These are phyloP conservation scores for Coccyzus lansbergi DNA, from an alignment of 2,797 vertebrate species.

Conservation along the genomic window DNA sequence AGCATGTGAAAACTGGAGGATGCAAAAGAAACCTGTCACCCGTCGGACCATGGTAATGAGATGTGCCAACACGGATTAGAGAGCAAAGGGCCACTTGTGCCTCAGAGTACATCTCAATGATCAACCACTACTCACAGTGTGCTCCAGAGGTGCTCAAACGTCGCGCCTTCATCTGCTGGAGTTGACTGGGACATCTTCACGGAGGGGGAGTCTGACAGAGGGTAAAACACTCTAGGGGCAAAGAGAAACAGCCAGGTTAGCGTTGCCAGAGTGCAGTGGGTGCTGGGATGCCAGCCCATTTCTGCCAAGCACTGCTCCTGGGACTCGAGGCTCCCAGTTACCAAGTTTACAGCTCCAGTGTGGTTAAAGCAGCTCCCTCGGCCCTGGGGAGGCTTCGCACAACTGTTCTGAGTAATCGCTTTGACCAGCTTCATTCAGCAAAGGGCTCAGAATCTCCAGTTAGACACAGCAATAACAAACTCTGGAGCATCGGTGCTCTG, in stretches of 20 bases:
- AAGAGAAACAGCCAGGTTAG: neutral
- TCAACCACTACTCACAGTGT: slow-evolving; percentile 86
- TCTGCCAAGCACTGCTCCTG: neutral
- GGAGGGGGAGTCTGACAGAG: slow-evolving; percentile 75
- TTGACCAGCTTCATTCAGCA: neutral
- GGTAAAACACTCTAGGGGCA: slow-evolving; percentile 82
- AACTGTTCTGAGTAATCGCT: neutral
- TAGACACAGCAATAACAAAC: neutral
- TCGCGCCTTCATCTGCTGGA: slow-evolving; percentile 87
- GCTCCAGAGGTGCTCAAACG: slow-evolving; percentile 96
- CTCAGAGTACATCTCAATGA: rapidly evolving
- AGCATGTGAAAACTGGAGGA: neutral
- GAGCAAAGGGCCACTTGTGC: neutral
- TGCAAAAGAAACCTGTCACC: neutral
- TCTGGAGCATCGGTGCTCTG: neutral
- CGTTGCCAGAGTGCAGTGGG: rapidly evolving
- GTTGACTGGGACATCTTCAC: slow-evolving; percentile 91
- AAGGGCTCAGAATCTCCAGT: rapidly evolving
- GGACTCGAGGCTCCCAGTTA: neutral
- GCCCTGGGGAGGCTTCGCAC: neutral
- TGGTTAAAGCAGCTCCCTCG: neutral
- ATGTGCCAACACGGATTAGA: too few species aligned
- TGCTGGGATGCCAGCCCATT: neutral
- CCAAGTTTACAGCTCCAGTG: neutral
- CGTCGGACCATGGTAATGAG: too few species aligned